Evolutionary conservation across 2,113 vertebrate species (phyloP), one percentile per base, ranked within the genome.

Genomic region (Phylloscopus trochilus): DNA sequence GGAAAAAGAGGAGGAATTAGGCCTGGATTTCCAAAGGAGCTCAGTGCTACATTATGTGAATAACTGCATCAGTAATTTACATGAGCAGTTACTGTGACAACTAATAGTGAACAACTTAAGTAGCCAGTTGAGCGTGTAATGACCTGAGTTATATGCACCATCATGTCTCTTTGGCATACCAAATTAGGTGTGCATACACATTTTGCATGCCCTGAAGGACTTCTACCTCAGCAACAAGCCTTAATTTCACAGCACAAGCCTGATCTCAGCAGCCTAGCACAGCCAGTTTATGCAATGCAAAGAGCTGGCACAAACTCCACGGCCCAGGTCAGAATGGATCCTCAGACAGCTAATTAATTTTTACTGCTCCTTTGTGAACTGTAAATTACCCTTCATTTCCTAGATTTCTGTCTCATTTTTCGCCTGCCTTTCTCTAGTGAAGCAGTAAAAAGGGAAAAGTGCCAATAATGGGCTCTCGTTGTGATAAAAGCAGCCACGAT

Each of bases 301-400:
- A 94, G 90, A 83, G 76, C 85, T 94, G 94, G 92, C 94, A 94
- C 75, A 63, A 90, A 77, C 92, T 93, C 95, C 73, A 10, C 0
- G 4, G 79, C 73, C 93, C 85, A 64, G 93, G 93, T 96, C n/a
- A 2, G 92, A 90, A 94, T 37, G 51, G 92, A 95, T 96, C 95
- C 85, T 97, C 90, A 90, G 95, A 96, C 94, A 97, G 92, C 86
- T 97, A 97, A 97, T 97, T 97, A 97, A 94, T 96, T 97, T 97
- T 95, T 94, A 95, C 94, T 94, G 96, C 90, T 96, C 93, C 80
- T 96, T 96, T 95, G 94, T 96, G 94, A 97, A 96, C 95, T 92
- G 94, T 95, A 97, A 96, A 97, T 96, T 96, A 96, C 93, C 93
- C 88, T 96, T 97, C 94, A 80, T 94, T 96, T 97, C 94, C 95